These are phyloP conservation scores for Spisula subtruncata DNA, from an alignment of 2,888 invertebrate genomes.

Conservation along the genomic window DNA sequence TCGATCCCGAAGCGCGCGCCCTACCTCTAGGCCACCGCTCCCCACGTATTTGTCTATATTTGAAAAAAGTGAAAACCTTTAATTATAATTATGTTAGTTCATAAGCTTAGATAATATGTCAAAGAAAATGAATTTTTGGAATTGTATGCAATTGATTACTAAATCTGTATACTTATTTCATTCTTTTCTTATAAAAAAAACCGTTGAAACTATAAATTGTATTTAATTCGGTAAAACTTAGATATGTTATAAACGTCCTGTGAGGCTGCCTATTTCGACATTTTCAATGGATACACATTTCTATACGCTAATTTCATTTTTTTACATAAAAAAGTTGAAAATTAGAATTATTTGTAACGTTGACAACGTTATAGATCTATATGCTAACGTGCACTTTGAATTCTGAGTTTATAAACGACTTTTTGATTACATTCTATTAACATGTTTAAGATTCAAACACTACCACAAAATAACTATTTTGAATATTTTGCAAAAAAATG, in stretches of 20 bases:
- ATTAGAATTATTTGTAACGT: not conserved
- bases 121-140: too few species aligned
- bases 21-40: too few species aligned
- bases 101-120: too few species aligned
- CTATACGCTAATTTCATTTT: not conserved
- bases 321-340: not conserved
- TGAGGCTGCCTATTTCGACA: not conserved
- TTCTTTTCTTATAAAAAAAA: too few species aligned
- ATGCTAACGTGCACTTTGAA: not conserved
- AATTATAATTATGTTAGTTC: too few species aligned
- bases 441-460: not conserved
- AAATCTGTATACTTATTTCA: too few species aligned
- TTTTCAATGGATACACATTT: not conserved
- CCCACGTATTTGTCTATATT: too few species aligned
- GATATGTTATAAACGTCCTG: not conserved
- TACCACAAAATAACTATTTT: not conserved
- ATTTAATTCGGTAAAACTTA: too few species aligned
- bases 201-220: too few species aligned
- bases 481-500: slow-evolving; percentile 8
- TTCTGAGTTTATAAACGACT: not conserved
- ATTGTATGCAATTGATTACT: too few species aligned
- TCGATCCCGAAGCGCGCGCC: too few species aligned
- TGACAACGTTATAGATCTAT: not conserved
- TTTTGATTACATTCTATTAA: slow-evolving; percentile 5
- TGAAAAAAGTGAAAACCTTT: too few species aligned